Evolutionary conservation across 2,797 vertebrate genomes (phyloP).

Genomic region (Sebastes wilsoni): DNA sequence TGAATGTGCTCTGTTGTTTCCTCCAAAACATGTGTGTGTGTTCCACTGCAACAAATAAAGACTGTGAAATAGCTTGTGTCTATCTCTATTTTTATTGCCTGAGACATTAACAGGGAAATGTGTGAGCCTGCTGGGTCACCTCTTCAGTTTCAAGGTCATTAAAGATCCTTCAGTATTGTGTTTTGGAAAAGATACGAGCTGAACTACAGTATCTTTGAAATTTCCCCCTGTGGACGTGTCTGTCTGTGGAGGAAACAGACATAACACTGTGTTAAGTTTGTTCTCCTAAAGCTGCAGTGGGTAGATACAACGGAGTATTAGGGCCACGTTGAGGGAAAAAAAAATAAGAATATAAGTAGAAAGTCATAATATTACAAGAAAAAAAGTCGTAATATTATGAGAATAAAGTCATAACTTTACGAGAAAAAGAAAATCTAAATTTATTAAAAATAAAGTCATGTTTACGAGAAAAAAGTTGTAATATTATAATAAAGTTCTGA

Average conservation of each 20-base stretch:
- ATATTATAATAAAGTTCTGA: too few relatives aligned
- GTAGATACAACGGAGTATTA: too few relatives aligned
- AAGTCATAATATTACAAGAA: too few relatives aligned
- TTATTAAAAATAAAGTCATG: too few relatives aligned
- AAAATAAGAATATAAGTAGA: too few relatives aligned
- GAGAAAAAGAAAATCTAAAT: too few relatives aligned
- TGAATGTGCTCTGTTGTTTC: conserved; percentile 1
- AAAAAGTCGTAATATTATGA: too few relatives aligned
- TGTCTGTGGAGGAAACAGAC: not conserved
- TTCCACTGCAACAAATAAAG: conserved; percentile 26
- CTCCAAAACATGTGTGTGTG: conserved; percentile 4
- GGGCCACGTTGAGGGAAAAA: too few relatives aligned
- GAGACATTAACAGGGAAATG: not conserved
- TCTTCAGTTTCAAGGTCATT: not conserved
- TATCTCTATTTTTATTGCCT: not conserved
- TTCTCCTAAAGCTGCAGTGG: not conserved
- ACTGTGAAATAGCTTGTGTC: not conserved
- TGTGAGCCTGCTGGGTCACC: not conserved
- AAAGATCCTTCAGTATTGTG: not conserved
- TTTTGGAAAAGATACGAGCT: not conserved
- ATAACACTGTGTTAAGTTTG: not conserved
- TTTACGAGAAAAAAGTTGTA: too few relatives aligned
- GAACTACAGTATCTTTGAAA: not conserved
- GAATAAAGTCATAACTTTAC: too few relatives aligned
- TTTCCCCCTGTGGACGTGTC: not conserved